Percentiles rank a stretch among this genome's conserved stretches.
Conservation (phyloP, 2,113 vertebrate species). For the Micromys minutus region DNA sequence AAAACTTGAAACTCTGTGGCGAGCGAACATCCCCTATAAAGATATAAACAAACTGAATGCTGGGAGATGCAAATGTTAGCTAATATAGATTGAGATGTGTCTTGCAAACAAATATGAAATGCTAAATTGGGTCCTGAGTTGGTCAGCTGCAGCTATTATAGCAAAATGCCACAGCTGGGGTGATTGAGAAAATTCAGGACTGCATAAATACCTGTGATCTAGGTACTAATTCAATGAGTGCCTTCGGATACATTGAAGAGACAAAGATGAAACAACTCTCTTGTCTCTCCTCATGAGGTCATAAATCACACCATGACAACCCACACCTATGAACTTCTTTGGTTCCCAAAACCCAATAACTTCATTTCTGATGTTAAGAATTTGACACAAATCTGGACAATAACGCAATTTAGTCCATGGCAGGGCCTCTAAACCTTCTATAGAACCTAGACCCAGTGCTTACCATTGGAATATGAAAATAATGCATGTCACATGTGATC, state of each 20-base stretch:
- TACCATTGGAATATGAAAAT: not conserved
- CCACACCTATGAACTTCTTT: not conserved
- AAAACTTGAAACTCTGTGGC: not conserved
- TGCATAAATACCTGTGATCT: too few relatives aligned
- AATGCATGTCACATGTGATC: not conserved
- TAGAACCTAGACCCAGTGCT: not conserved
- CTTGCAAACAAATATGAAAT: constrained; percentile 34
- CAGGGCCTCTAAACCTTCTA: not conserved
- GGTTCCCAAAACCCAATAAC: not conserved
- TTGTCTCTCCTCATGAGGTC: not conserved
- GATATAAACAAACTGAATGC: constrained; percentile 6
- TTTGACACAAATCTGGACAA: not conserved
- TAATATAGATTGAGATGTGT: not conserved
- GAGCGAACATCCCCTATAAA: constrained; percentile 5
- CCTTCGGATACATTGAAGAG: not conserved
- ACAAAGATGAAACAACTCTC: not conserved
- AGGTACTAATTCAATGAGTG: not conserved
- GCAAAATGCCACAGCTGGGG: not conserved
- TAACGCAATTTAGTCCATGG: not conserved
- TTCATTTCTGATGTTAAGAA: not conserved
- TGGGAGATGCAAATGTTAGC: constrained; percentile 3
- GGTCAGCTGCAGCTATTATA: not conserved
- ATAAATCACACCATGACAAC: not conserved
- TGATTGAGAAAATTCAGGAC: not conserved
- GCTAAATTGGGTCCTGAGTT: not conserved